A percentile compares a stretch with the other conserved stretches of the same genome.
Evolutionary conservation across 35 echinoderm and acorn worm species (phyloP).

Genomic region (Hemicentrotus pulcherrimus): DNA sequence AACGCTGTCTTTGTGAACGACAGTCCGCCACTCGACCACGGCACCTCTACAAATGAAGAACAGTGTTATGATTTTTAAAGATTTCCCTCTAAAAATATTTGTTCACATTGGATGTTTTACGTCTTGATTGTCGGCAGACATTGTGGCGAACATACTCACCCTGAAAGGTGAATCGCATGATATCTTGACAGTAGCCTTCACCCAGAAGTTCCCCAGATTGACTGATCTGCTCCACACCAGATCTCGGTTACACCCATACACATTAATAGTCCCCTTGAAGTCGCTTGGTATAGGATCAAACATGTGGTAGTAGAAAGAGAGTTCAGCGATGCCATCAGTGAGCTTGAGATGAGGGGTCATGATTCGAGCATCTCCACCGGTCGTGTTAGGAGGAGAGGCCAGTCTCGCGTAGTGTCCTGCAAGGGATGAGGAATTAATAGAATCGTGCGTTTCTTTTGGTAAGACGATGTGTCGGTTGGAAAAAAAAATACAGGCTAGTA

Average conservation of each 20-base stretch:
- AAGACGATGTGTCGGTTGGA: background rate
- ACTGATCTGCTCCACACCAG: constrained; percentile 47
- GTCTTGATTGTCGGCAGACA: background rate
- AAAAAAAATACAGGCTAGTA: no score
- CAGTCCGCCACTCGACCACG: no score
- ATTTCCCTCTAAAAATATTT: background rate
- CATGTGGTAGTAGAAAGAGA: constrained; percentile 79
- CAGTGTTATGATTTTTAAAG: background rate
- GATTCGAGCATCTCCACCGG: constrained; percentile 66
- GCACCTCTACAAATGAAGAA: no score
- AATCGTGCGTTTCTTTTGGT: constrained; percentile 20
- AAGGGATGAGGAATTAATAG: background rate
- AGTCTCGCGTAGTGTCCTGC: constrained; percentile 63
- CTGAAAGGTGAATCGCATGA: constrained; percentile 57
- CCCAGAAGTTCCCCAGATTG: constrained; percentile 54
- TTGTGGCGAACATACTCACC: constrained; percentile 38
- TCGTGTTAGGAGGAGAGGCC: background rate
- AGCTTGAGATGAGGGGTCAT: constrained; percentile 62
- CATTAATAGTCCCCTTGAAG: constrained; percentile 45
- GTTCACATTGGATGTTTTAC: background rate
- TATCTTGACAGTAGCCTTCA: constrained; percentile 50
- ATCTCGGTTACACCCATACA: constrained; percentile 56
- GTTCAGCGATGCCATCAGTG: constrained; percentile 57
- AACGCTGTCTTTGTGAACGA: no score
- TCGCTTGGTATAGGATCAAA: constrained; percentile 50